Base-by-base conservation (phyloP, 92 coral and sea anemone species). In the Phymanthus crucifer region DNA sequence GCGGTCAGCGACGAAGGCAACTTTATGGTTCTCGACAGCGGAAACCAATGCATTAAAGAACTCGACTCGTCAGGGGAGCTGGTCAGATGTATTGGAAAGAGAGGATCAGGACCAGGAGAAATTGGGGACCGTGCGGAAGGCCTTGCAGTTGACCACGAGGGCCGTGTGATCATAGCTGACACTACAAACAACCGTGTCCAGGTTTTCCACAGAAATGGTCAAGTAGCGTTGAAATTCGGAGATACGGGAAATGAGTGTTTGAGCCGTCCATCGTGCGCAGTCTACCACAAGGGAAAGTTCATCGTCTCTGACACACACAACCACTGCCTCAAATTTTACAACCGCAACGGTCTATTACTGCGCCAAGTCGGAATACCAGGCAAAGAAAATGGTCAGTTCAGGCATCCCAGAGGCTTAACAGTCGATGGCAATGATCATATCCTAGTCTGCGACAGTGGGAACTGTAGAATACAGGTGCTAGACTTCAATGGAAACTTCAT, bases 221-320 rank as follows among this genome's bases (percentile, higher is more conserved):
- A 81, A 11, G 72, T 81, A 50, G 78, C 90, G 71, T 80, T 89
- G 56, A 75, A 89, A 58, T 89, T 89, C 73, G 92, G 92, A 17
- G 83, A 79, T 5, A 71, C 29, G 24, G 92, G 92, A 6, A 72
- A 38, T 64, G 65, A 68, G 36, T 72, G 36, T 56, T 76, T 89
- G 14, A 77, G 58, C 24, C 84, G 82, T 10, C 92, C 92, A 76
- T 85, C 92, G 2, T 81, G 78, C 68, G 87, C 89, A 8, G 87
- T 89, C 68, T 89, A 83, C 70, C 71, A 81, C 50, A 83, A 78
- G 32, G 92, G 85, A 10, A 84, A 68, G 33, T 89, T 85, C 74
- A 82, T 89, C 38, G 92, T 89, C 3, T 89, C 92, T 3, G 92
- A 89, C 68, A 89, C 92, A 31, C 81, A 85, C 34, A 85, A 89